phyloP scores from a whole-genome alignment of 2,797 vertebrate genomes.

The Etheostoma perlongum region DNA sequence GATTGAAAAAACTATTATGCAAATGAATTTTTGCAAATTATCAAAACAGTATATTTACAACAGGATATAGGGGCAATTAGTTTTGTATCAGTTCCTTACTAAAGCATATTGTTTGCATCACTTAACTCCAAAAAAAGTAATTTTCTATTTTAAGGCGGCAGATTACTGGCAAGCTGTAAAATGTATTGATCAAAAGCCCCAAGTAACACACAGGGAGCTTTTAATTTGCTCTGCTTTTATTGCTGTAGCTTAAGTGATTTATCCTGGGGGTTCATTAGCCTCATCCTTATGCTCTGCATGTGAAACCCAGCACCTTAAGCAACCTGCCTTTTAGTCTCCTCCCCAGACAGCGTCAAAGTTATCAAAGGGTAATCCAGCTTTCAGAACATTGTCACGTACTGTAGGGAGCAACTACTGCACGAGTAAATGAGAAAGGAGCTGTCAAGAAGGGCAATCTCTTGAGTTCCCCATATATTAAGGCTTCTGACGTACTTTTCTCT shows the following conservation, averaged over 20 bases:
- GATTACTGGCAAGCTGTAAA: slow-evolving; percentile 73
- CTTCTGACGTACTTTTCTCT: slow-evolving; percentile 7
- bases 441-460: slow-evolving; percentile 1
- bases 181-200: slow-evolving; percentile 67
- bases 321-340: slow-evolving; percentile 61
- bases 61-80: slow-evolving; percentile 26
- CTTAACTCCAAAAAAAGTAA: slow-evolving; percentile 24
- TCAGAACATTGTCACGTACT: slow-evolving; percentile 39
- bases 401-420: slow-evolving; percentile 19
- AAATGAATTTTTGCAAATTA: slow-evolving; percentile 44
- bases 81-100: neutral
- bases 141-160: slow-evolving; percentile 62
- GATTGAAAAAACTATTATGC: slow-evolving; percentile 51
- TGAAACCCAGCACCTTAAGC: slow-evolving; percentile 62
- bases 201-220: slow-evolving; percentile 62
- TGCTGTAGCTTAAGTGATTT: slow-evolving; percentile 75
- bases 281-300: slow-evolving; percentile 59
- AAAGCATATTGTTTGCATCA: slow-evolving; percentile 36
- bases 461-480: slow-evolving; percentile 3
- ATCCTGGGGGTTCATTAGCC: slow-evolving; percentile 73
- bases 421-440: slow-evolving; percentile 27
- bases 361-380: slow-evolving; percentile 66
- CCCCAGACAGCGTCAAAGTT: slow-evolving; percentile 54
- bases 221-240: slow-evolving; percentile 80
- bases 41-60: slow-evolving; percentile 43